Evolutionary conservation across 2,888 invertebrate genomes (phyloP).

Genomic region (Adelognathus sp.): DNA sequence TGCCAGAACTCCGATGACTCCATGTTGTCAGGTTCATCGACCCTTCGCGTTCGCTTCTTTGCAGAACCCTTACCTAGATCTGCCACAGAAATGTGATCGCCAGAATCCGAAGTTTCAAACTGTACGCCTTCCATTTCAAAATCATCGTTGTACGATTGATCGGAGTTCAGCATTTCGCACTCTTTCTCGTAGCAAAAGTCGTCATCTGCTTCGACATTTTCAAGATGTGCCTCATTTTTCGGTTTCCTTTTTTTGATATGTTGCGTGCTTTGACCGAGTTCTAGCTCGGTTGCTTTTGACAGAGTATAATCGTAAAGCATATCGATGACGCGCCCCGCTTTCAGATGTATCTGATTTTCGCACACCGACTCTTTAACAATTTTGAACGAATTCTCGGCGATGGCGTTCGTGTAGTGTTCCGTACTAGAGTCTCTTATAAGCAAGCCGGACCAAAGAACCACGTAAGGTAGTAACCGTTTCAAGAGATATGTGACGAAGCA

Average conservation of each 20-base stretch:
- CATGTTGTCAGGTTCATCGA: constrained; percentile 1
- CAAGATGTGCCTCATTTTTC: too few species aligned
- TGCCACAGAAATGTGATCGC: not conserved
- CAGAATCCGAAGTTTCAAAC: not conserved
- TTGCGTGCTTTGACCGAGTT: not conserved
- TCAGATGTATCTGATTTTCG: not conserved
- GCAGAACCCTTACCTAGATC: not conserved
- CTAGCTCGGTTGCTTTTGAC: not conserved
- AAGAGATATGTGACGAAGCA: constrained; percentile 17
- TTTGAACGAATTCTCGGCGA: constrained; percentile 25
- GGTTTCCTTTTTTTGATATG: not conserved
- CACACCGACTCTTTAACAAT: constrained; percentile 9
- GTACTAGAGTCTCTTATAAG: constrained; percentile 4
- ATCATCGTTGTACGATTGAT: not conserved
- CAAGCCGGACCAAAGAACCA: constrained; percentile 12
- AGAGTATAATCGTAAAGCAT: constrained; percentile 13
- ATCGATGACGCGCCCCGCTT: constrained; percentile 27
- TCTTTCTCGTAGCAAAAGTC: not conserved
- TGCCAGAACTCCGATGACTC: not conserved
- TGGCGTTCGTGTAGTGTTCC: constrained; percentile 1
- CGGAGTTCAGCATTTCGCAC: not conserved
- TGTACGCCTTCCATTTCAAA: not conserved
- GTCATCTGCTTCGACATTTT: not conserved
- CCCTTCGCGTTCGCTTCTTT: not conserved
- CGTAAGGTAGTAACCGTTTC: constrained; percentile 22